Base-by-base conservation (phyloP, 2,797 vertebrate genomes). In the Semotilus atromaculatus region DNA sequence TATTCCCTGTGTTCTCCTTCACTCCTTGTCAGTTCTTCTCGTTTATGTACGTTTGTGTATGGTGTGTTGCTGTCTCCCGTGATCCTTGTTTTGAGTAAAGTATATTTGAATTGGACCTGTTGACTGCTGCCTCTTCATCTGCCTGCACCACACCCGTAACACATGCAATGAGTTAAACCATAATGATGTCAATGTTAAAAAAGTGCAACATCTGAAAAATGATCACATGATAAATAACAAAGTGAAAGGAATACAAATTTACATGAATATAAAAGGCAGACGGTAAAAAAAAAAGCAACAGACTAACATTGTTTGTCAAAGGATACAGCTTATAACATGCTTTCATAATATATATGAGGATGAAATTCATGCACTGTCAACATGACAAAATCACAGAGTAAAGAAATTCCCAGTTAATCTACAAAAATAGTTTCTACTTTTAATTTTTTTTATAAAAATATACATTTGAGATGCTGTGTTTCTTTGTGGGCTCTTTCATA, bases 261-360 rank as follows among this genome's bases (percentile, higher is more conserved):
- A 26, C n/a, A n/a, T 58, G 10, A 58, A n/a, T n/a, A 60, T 23
- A 55, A 53, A 60, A 29, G n/a, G 58, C 58, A 14, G n/a, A 60
- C 1, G 4, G 21, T 10, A n/a, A 9, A 23, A 58, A 9, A 55
- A n/a, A n/a, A n/a, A n/a, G 19, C 3, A 9, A 55, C 53, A 55
- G 7, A 55, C 53, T 45, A 4, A 4, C 43, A 45, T 45, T 45
- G 48, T 48, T 16, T 70, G 38, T 43, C n/a, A 29, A 48, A 29
- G 26, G n/a, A n/a, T n/a, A 18, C 3, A 26, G 14, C 7, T 26
- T 3, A 43, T n/a, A 14, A 18, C 40, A 45, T 26, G 11, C 70
- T 45, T 72, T 29, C n/a, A 72, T 45, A 48, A 72, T 72, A n/a
- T n/a, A n/a, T n/a, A n/a, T n/a, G 43, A 72, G n/a, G 16, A 72